A percentile compares a stretch with the other conserved stretches of the same genome.
Conservation (phyloP, 2,113 vertebrate genomes). For the Ursus arctos region DNA sequence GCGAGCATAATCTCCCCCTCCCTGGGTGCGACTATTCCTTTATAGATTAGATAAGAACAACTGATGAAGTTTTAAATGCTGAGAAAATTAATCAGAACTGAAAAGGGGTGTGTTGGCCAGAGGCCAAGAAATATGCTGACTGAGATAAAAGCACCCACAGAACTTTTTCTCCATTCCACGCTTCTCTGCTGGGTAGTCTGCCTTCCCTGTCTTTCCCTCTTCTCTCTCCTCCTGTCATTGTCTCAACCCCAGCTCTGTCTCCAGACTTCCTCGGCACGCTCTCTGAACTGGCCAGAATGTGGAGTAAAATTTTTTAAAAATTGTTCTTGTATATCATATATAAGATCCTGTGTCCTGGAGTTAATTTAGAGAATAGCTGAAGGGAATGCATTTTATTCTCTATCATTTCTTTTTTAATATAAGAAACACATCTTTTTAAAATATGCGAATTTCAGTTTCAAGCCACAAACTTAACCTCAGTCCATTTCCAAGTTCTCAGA, state of each 20-base stretch:
- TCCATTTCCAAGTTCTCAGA: not conserved
- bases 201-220: not conserved
- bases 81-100: constrained; percentile 69
- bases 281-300: not conserved
- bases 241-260: not conserved
- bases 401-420: not conserved
- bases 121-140: constrained; percentile 23
- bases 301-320: not conserved
- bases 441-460: not conserved
- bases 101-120: not conserved
- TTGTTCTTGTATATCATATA: not conserved
- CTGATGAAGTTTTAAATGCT: constrained; percentile 76
- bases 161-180: not conserved
- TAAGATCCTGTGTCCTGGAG: not conserved
- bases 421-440: not conserved
- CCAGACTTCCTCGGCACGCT: not conserved
- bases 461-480: not conserved
- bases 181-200: not conserved
- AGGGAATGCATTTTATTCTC: not conserved
- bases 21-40: constrained; percentile 71
- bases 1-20: constrained; percentile 36
- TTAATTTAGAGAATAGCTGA: constrained; percentile 56
- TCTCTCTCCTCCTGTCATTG: not conserved
- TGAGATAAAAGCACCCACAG: constrained; percentile 35
- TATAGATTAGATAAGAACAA: constrained; percentile 79